Conservation (phyloP, 2,113 vertebrate genomes). For the Actenoides lindsayi region DNA sequence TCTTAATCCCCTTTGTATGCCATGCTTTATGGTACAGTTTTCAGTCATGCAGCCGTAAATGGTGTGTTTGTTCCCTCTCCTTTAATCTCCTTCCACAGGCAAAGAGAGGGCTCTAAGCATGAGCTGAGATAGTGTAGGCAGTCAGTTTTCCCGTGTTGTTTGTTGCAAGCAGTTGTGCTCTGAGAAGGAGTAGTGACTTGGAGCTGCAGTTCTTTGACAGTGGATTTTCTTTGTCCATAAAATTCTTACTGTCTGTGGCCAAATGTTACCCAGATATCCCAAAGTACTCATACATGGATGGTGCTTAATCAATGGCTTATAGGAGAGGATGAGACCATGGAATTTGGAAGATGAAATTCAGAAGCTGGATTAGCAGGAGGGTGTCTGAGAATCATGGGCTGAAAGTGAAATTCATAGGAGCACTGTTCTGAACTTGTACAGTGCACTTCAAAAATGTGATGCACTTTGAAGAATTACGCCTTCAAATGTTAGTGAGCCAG, state of each 20-base stretch:
- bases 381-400: background rate
- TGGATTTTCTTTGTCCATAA: background rate
- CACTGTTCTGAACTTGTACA: background rate
- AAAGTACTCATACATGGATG: background rate
- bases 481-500: background rate
- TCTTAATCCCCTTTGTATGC: background rate
- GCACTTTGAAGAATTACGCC: background rate
- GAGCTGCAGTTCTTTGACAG: background rate
- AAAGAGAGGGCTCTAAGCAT: background rate
- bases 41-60: background rate
- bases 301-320: background rate
- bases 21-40: background rate
- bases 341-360: background rate
- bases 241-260: background rate
- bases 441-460: background rate
- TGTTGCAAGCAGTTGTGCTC: background rate
- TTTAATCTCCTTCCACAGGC: background rate
- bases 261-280: accelerated
- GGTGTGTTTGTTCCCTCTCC: background rate
- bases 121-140: background rate
- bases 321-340: background rate
- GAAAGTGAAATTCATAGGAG: background rate
- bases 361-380: background rate
- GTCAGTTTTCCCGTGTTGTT: background rate
- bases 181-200: background rate